Evolutionary conservation across 35 echinoderm and acorn worm genomes (phyloP).

Genomic region (Anneissia japonica): DNA sequence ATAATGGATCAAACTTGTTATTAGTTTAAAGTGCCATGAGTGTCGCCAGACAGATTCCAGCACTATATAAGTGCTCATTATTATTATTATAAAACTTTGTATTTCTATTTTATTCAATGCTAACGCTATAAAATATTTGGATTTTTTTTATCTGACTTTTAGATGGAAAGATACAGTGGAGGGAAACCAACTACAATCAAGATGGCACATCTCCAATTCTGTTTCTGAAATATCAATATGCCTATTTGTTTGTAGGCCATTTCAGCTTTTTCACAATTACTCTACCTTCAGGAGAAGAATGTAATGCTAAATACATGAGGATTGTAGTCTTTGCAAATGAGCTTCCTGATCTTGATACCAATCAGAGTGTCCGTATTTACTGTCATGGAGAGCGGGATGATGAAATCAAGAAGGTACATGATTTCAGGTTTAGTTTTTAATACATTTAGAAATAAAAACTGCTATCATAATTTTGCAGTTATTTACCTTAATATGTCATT

Average conservation of each 20-base stretch:
- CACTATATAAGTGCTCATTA: too few relatives aligned
- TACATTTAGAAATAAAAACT: too few relatives aligned
- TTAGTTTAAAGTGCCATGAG: too few relatives aligned
- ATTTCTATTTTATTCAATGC: too few relatives aligned
- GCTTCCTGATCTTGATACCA: not conserved
- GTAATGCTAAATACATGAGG: not conserved
- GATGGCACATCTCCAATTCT: not conserved
- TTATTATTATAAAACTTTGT: too few relatives aligned
- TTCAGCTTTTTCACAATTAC: not conserved
- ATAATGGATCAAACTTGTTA: too few relatives aligned
- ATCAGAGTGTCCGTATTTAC: not conserved
- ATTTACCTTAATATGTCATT: too few relatives aligned
- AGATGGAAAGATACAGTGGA: not conserved
- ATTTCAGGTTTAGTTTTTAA: too few relatives aligned
- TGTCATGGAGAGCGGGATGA: not conserved
- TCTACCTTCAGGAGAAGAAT: not conserved
- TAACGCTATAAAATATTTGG: too few relatives aligned
- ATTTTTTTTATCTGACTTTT: too few relatives aligned
- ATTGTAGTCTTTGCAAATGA: not conserved
- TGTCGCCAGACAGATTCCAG: too few relatives aligned
- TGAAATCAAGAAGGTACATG: not conserved
- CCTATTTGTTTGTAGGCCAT: not conserved
- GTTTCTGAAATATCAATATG: not conserved
- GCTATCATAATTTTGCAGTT: too few relatives aligned
- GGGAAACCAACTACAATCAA: not conserved